phyloP scores from a whole-genome alignment of 2,888 invertebrate genomes.

The Didymodactylos carnosus region DNA sequence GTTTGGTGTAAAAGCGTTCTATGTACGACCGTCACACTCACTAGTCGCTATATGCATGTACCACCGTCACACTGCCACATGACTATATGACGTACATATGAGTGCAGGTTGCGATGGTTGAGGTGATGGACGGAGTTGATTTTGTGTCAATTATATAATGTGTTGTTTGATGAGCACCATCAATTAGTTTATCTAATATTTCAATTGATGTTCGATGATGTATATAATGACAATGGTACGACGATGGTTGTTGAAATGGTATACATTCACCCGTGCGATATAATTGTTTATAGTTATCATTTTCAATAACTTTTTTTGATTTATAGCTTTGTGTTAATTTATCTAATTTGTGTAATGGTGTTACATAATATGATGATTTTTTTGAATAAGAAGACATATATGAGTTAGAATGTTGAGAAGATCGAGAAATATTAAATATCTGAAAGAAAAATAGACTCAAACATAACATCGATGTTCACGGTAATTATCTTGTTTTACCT shows the following conservation, averaged over 20 bases:
- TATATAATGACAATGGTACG: neutral
- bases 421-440: no score
- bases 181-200: neutral
- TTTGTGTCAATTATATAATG: neutral
- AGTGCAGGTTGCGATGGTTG: neutral
- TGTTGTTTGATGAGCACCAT: neutral
- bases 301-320: neutral
- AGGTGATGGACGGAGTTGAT: neutral
- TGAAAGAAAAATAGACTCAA: no score
- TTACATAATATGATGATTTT: neutral
- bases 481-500: no score
- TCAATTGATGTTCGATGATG: neutral
- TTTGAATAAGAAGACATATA: no score
- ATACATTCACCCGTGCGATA: neutral
- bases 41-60: no score
- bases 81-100: no score
- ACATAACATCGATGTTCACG: no score
- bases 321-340: neutral
- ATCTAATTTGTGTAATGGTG: neutral
- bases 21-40: no score
- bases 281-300: neutral
- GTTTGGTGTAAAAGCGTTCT: no score
- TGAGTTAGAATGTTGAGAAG: no score
- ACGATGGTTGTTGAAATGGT: neutral
- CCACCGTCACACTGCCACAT: no score